phyloP scores from a whole-genome alignment of 2,888 invertebrate species.

The Marronus borbonicus region DNA sequence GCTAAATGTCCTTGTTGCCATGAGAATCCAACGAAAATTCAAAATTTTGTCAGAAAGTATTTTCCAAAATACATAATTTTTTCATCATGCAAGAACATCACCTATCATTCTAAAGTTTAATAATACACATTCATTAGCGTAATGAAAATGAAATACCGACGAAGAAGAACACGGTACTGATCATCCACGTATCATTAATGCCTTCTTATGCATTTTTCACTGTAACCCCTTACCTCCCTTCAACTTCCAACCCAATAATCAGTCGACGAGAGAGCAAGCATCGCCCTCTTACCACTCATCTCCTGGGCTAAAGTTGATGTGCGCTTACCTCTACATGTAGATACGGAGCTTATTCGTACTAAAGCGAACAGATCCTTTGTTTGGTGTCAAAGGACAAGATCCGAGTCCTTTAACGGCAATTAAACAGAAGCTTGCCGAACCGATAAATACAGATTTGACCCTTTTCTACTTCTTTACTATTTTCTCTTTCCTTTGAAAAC shows the following conservation, averaged over 20 bases:
- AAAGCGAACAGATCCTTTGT: neutral
- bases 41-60: constrained; percentile 4
- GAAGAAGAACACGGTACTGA: constrained; percentile 39
- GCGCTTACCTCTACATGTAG: constrained; percentile 47
- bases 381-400: neutral
- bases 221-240: constrained; percentile 44
- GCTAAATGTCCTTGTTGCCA: neutral
- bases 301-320: constrained; percentile 46
- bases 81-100: neutral
- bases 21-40: neutral
- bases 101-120: neutral
- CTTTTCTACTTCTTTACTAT: neutral
- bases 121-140: neutral
- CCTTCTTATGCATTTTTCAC: constrained; percentile 54
- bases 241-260: constrained; percentile 32
- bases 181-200: constrained; percentile 37
- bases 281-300: constrained; percentile 48
- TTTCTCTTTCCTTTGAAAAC: neutral
- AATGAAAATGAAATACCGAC: constrained; percentile 23
- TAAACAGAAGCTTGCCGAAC: constrained; percentile 7
- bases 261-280: constrained; percentile 27
- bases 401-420: constrained; percentile 22
- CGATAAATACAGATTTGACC: neutral
- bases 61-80: neutral
- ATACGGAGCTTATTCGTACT: neutral